Evolutionary conservation across 2,888 invertebrate species (phyloP), one percentile per base, ranked within the genome.

Genomic region (Agrotis segetum): DNA sequence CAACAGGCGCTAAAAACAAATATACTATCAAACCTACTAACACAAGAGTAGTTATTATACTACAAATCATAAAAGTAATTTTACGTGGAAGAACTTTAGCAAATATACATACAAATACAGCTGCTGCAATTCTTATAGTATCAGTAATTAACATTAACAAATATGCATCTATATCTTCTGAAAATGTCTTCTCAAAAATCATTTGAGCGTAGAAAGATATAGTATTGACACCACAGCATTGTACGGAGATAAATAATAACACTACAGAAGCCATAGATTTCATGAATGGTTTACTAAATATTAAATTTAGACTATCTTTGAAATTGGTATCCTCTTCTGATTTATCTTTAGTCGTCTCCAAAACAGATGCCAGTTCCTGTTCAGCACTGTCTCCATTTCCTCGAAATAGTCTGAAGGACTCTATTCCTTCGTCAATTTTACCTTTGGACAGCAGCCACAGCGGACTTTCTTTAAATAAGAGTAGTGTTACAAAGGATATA

Each of bases 401-500:
- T 72, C 93, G 88, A 55, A 91, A 92, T 81, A 82, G 76, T 79
- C 78, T 87, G 50, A 88, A 93, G 2, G 87, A 77, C 44, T 86
- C 73, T 9, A 85, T 80, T 0, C 92, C 93, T 76, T 88, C 85
- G 3, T 89, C 85, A 1, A 71, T 81, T 70, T 82, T 89, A 1
- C 90, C 91, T 81, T 91, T 91, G 3, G 87, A 79, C 34, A 93
- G 85, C 40, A 93, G 72, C 93, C 93, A 93, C 6, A 92, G 60
- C 1, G 93, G 93, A 44, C 92, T 93, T 82, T 93, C 93, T 85
- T 89, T 90, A 47, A 92, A 74, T 64, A 85, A 83, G 6, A 91
- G 3, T 0, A 91, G 53, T 16, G 89, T 67, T 0, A 78, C 13
- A n/a, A 88, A 82, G 53, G 88, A 75, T 19, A 89, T 3, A 7